Percentiles rank a stretch among this genome's conserved stretches.
These are phyloP conservation scores for Phrynocephalus guinanensis DNA, from an alignment of 2,797 vertebrate genomes.

Conservation along the genomic window DNA sequence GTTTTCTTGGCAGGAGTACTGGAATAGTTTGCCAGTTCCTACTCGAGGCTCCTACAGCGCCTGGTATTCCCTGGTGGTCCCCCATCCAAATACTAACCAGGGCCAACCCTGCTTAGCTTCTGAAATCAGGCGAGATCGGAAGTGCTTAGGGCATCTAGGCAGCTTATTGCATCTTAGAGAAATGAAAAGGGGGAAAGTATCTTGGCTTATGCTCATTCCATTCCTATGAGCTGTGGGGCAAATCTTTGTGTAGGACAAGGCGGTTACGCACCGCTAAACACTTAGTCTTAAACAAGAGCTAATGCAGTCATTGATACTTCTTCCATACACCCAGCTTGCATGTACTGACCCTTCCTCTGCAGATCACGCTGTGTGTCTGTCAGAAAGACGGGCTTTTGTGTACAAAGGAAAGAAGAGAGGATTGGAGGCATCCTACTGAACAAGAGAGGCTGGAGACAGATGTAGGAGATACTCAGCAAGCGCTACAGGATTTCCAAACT, in stretches of 20 bases:
- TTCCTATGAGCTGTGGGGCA: background rate
- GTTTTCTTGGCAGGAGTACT: no score
- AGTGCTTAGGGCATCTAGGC: no score
- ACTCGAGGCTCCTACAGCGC: no score
- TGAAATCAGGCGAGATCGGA: no score
- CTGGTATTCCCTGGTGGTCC: no score
- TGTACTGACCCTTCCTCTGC: slow-evolving; percentile 9
- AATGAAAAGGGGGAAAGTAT: background rate
- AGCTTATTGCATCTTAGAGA: background rate
- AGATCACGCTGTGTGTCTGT: background rate
- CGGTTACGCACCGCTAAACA: background rate
- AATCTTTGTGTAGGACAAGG: background rate
- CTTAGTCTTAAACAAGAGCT: background rate
- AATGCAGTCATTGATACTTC: background rate
- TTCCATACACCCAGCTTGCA: background rate
- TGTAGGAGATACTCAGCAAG: background rate
- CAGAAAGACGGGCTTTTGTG: background rate
- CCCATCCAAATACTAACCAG: no score
- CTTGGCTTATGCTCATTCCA: background rate
- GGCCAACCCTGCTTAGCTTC: no score
- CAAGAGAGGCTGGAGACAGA: background rate
- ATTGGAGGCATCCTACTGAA: background rate
- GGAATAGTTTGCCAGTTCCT: no score
- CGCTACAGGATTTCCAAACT: background rate
- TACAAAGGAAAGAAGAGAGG: background rate